Base-by-base conservation (phyloP, 1,140 invertebrate genomes). In the Platyscapa corneri region DNA sequence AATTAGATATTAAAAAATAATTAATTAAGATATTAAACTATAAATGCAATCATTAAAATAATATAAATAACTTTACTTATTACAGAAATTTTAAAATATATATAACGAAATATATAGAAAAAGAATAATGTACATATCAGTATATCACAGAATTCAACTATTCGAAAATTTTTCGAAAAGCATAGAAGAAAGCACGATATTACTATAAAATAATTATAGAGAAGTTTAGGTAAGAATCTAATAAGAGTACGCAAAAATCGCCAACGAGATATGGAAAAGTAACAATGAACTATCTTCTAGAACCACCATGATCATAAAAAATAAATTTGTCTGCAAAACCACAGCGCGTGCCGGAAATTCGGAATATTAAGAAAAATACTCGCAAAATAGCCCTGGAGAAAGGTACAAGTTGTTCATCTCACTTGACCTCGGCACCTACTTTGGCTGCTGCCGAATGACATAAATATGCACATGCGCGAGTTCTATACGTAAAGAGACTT, bases 311-410 rank as follows among this genome's bases (percentile, higher is more conserved):
- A 67, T 23, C 46, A 49, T 81, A 53, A 81, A 72, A 67, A 20
- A 81, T 37, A 70, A 42, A 81, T 81, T 64, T 64, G 65, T 27
- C n/a, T 60, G 5, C 60, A 46, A 39, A 60, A 27, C 64, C 27
- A n/a, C 65, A n/a, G 42, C 30, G 39, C 46, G 70, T 30, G 30
- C 81, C 81, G 81, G 81, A 83, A 75, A 83, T 83, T 83, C 81
- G 70, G 81, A 18, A 49, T 23, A 75, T 83, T 83, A 37, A n/a
- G 81, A 74, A 83, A 75, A 30, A 49, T 37, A 39, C 30, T 81
- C 79, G 79, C 65, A 39, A 79, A 67, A 81, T 46, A 46, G 23
- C 39, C 46, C 27, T 7, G 78, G 46, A 82, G 64, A 82, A 82
- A 72, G 65, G 67, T 72, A 39, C n/a, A n/a, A n/a, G n/a, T n/a